Evolutionary conservation across 1,140 invertebrate genomes (phyloP), one percentile per base, ranked within the genome.

Genomic region (Formica exsecta): DNA sequence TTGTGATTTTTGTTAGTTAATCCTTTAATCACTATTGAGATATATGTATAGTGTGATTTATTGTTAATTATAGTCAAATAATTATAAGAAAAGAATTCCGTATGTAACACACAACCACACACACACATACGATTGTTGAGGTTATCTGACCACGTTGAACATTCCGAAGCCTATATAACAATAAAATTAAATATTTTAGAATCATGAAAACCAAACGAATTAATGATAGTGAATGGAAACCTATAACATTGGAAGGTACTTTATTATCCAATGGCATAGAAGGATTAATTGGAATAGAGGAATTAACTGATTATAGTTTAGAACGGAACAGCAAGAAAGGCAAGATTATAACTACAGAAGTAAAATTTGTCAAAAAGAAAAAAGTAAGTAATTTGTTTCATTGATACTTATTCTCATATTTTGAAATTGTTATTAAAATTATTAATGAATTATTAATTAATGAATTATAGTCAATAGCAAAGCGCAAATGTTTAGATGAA

Each of bases 281-380:
- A 62, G 96, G 96, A 32, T 95, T 97, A 86, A 94, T 96, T 62
- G 96, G 96, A 25, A 95, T 97, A 57, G 96, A 97, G 91, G 96
- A 97, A 93, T 96, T 96, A 87, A 95, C 95, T 0, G 95, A 96
- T 91, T 97, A 97, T 89, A 94, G 95, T 51, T 92, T 96, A 16
- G 94, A 95, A 86, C 94, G 94, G 85, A 92, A 93, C 38, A 89
- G 91, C 77, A 83, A 94, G 91, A 92, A 91, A 86, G 79, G 64
- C 81, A 64, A 95, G 93, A 88, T 92, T 93, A 89, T 41, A 59
- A 84, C 61, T n/a, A 68, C 29, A 62, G 86, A 86, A 29, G 76
- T 87, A 68, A 76, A 61, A 62, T n/a, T n/a, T 59, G 16, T 11
- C 2, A 8, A 86, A 57, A 36, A 51, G 29, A 13, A 41, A 32